Evolutionary conservation across 1,140 invertebrate genomes (phyloP).

Genomic region (Globodera ellingtonae): DNA sequence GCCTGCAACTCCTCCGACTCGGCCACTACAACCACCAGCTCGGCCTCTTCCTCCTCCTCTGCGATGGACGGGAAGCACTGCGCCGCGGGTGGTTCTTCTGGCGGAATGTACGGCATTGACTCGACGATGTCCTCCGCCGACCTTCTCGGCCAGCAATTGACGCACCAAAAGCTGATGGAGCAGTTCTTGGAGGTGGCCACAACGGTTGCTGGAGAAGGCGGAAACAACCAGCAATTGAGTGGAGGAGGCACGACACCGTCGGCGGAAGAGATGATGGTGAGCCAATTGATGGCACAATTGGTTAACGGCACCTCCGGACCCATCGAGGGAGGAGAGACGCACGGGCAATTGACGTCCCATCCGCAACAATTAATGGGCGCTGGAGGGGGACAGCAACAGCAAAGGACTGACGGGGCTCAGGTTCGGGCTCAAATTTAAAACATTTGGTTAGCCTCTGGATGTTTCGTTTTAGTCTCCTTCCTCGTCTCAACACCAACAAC

Average conservation of each 20-base stretch:
- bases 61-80: background rate
- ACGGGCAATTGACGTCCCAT: conserved; percentile 16
- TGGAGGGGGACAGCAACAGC: background rate
- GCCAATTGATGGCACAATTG: conserved; percentile 27
- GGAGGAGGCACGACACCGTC: background rate
- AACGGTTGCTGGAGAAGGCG: background rate
- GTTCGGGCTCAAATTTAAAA: background rate
- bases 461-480: conserved; percentile 17
- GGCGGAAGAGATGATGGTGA: conserved; percentile 22
- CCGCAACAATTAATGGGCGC: background rate
- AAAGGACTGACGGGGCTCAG: conserved; percentile 4
- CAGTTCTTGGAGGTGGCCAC: conserved; percentile 17
- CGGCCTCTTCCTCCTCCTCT: background rate
- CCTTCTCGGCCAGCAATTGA: background rate
- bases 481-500: conserved; percentile 11
- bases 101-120: background rate
- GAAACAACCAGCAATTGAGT: conserved; percentile 8
- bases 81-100: background rate
- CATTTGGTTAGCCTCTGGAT: background rate
- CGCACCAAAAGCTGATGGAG: conserved; percentile 26
- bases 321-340: conserved; percentile 14
- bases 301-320: conserved; percentile 2
- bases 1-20: conserved; percentile 3
- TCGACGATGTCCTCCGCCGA: background rate
- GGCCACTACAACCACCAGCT: conserved; percentile 15